Percentiles rank a stretch among this genome's conserved stretches.
These are phyloP conservation scores for Oreochromis tanganicae DNA, from an alignment of 2,113 vertebrate genomes.

Conservation along the genomic window DNA sequence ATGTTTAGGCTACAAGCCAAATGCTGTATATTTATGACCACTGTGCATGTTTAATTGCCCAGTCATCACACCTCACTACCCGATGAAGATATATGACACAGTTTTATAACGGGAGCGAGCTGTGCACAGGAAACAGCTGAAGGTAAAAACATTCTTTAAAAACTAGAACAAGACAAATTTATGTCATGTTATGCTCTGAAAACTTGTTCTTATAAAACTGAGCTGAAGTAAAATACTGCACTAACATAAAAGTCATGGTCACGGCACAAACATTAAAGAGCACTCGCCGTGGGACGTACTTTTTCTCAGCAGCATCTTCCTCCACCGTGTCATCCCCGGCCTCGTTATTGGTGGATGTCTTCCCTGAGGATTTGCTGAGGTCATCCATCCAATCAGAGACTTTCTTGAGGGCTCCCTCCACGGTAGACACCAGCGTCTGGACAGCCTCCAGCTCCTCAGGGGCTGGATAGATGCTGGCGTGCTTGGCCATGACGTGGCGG, in stretches of 20 bases:
- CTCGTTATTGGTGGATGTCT: slow-evolving; percentile 60
- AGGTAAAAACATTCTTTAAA: not conserved
- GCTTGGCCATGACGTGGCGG: slow-evolving; percentile 91
- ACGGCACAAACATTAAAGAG: not conserved
- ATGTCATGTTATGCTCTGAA: not conserved
- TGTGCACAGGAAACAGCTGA: not conserved
- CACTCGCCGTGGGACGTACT: not conserved
- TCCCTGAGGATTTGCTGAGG: slow-evolving; percentile 76
- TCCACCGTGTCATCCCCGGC: slow-evolving; percentile 60
- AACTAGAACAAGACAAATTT: not conserved
- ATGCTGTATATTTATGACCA: not conserved
- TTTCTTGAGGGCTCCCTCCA: slow-evolving; percentile 88
- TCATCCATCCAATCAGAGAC: slow-evolving; percentile 88
- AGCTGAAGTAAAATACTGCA: not conserved
- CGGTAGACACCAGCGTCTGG: slow-evolving; percentile 89
- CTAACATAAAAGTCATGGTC: not conserved
- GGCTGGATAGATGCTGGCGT: slow-evolving; percentile 84
- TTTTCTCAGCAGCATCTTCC: slow-evolving; percentile 66
- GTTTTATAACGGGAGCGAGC: not conserved
- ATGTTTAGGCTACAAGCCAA: not conserved
- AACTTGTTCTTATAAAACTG: not conserved
- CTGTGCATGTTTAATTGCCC: not conserved
- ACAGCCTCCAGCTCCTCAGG: slow-evolving; percentile 90
- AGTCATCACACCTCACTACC: not conserved
- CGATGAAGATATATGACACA: not conserved